Evolutionary conservation across 2,797 vertebrate species (phyloP).

Genomic region (Peromyscus aztecus): DNA sequence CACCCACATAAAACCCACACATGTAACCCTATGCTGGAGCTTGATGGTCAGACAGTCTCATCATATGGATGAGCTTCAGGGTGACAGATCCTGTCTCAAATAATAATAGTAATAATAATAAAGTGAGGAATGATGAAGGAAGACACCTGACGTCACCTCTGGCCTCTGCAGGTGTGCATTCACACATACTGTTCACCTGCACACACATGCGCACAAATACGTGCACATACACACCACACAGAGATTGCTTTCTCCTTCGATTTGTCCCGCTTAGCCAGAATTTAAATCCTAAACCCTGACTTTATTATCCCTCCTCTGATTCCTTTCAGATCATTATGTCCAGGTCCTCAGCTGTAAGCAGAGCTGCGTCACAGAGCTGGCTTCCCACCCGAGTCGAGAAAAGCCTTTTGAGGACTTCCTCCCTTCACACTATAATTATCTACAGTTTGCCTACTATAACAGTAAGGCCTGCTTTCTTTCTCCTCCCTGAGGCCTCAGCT

Average conservation of each 20-base stretch:
- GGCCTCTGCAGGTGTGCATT: neutral
- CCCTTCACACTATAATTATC: slow-evolving; percentile 95
- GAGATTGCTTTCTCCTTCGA: neutral
- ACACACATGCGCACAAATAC: neutral
- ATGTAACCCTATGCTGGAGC: neutral
- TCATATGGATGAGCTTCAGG: neutral
- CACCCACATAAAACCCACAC: neutral
- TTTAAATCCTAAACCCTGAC: neutral
- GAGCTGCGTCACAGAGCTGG: slow-evolving; percentile 93
- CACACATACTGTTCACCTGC: neutral
- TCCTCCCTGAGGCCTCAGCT: neutral
- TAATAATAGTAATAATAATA: neutral
- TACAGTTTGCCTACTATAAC: slow-evolving; percentile 99
- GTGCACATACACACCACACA: neutral
- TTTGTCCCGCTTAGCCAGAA: slow-evolving; percentile 20
- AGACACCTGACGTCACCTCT: neutral
- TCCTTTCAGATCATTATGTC: slow-evolving; percentile 94
- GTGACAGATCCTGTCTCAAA: neutral
- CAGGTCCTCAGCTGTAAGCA: slow-evolving; percentile 97
- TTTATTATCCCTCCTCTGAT: neutral
- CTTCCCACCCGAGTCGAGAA: slow-evolving; percentile 89
- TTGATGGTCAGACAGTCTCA: neutral
- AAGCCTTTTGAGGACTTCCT: slow-evolving; percentile 95
- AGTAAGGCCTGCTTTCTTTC: slow-evolving; percentile 88
- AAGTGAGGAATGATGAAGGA: neutral